These are phyloP conservation scores for Tetragnatha versicolor DNA, from an alignment of 1,140 invertebrate genomes.

Conservation along the genomic window DNA sequence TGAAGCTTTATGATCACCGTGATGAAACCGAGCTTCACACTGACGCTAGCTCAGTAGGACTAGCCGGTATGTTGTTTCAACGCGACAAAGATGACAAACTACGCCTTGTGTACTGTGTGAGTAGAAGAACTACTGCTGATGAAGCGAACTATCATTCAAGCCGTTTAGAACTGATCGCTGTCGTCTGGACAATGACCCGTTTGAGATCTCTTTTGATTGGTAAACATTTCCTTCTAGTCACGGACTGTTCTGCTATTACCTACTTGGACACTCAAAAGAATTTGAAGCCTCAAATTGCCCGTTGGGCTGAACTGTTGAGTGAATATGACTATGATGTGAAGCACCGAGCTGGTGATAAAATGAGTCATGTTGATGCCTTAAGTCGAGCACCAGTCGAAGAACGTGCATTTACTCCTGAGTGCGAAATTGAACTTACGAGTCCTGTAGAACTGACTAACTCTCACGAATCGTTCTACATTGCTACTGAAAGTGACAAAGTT, in stretches of 20 bases:
- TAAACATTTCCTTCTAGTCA: constrained; percentile 31
- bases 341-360: neutral
- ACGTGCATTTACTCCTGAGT: neutral
- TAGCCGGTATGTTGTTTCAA: too few relatives aligned
- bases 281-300: neutral
- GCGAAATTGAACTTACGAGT: neutral
- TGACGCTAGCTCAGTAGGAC: too few relatives aligned
- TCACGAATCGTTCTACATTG: neutral
- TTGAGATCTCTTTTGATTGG: constrained; percentile 13
- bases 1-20: too few relatives aligned
- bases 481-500: neutral
- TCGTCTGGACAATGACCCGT: constrained; percentile 10
- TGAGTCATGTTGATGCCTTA: constrained; percentile 13
- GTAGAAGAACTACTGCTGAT: too few relatives aligned
- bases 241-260: constrained; percentile 5
- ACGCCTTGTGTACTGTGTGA: too few relatives aligned
- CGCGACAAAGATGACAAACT: too few relatives aligned
- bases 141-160: constrained; percentile 9
- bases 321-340: constrained; percentile 22
- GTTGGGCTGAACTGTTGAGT: constrained; percentile 4
- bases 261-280: neutral
- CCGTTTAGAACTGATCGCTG: constrained; percentile 6
- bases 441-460: neutral
- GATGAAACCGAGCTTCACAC: too few relatives aligned
- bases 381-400: neutral